Conservation (phyloP, 2,888 invertebrate species). For the Brachypterus glaber region DNA sequence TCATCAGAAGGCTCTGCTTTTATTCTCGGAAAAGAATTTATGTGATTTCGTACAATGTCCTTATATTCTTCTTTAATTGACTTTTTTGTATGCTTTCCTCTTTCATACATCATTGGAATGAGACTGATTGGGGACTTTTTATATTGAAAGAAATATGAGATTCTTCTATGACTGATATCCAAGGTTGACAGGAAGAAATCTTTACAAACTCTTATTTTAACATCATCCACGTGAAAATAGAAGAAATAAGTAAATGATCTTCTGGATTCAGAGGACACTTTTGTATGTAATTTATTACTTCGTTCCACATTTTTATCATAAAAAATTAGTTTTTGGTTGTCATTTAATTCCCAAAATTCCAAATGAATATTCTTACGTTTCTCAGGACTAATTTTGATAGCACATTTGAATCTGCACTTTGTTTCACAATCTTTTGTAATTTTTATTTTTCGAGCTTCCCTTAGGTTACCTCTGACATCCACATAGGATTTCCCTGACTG, state of each 20-base stretch:
- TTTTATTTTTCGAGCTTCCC: neutral
- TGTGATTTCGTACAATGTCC: neutral
- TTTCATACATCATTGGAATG: neutral
- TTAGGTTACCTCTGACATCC: neutral
- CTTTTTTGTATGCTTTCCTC: neutral
- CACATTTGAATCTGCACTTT: neutral
- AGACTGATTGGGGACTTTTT: neutral
- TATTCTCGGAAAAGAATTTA: neutral
- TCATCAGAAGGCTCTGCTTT: too few relatives aligned
- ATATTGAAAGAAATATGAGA: too few relatives aligned
- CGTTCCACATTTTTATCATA: neutral
- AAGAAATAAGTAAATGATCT: neutral
- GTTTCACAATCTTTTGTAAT: neutral
- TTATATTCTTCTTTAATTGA: neutral
- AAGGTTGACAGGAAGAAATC: neutral
- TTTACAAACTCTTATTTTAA: neutral
- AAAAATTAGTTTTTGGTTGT: neutral
- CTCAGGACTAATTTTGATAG: neutral
- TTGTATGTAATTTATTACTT: too few relatives aligned
- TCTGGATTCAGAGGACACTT: too few relatives aligned
- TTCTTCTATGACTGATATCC: neutral
- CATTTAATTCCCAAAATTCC: neutral
- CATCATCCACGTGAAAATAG: neutral
- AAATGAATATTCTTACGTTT: neutral
- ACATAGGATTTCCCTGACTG: neutral